These are phyloP conservation scores for Drosophila kanapiae DNA, from an alignment of 1,140 invertebrate species.

Conservation along the genomic window DNA sequence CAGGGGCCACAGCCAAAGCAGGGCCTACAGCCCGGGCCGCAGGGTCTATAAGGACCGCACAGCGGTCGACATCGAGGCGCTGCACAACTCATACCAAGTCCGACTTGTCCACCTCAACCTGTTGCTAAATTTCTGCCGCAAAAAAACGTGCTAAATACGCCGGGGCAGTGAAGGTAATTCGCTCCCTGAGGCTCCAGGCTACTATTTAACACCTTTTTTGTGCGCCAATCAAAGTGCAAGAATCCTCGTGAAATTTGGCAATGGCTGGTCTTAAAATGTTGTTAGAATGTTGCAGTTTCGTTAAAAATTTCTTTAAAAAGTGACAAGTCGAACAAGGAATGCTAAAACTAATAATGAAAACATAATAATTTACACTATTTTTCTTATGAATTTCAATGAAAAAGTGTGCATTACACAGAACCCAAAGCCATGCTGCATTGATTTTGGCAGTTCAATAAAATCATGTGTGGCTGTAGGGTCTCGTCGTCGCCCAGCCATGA, in stretches of 20 bases:
- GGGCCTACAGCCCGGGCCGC: not conserved
- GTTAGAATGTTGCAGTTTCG: slow-evolving; percentile 13
- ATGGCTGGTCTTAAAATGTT: slow-evolving; percentile 1
- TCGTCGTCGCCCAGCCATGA: slow-evolving; percentile 14
- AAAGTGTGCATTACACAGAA: not conserved
- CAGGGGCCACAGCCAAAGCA: not conserved
- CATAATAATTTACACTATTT: not conserved
- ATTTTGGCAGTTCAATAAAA: slow-evolving; percentile 5
- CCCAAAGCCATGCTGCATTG: slow-evolving; percentile 20
- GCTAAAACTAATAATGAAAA: not conserved
- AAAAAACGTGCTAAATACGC: slow-evolving; percentile 76
- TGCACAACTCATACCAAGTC: slow-evolving; percentile 34
- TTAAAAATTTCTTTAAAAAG: slow-evolving; percentile 9
- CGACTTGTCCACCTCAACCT: slow-evolving; percentile 25
- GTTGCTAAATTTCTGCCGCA: slow-evolving; percentile 31
- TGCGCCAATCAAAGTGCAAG: slow-evolving; percentile 31
- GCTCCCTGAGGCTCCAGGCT: slow-evolving; percentile 9
- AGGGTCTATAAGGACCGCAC: not conserved
- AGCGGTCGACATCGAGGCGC: slow-evolving; percentile 6
- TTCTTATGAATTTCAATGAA: too few species aligned
- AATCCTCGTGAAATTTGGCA: slow-evolving; percentile 24
- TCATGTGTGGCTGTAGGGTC: slow-evolving; percentile 15
- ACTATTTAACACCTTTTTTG: slow-evolving; percentile 73
- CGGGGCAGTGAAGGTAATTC: slow-evolving; percentile 15
- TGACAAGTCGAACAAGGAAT: not conserved